A percentile compares a stretch with the other conserved stretches of the same genome.
phyloP scores from a whole-genome alignment of 2,797 vertebrate genomes.

The Scyliorhinus canicula region DNA sequence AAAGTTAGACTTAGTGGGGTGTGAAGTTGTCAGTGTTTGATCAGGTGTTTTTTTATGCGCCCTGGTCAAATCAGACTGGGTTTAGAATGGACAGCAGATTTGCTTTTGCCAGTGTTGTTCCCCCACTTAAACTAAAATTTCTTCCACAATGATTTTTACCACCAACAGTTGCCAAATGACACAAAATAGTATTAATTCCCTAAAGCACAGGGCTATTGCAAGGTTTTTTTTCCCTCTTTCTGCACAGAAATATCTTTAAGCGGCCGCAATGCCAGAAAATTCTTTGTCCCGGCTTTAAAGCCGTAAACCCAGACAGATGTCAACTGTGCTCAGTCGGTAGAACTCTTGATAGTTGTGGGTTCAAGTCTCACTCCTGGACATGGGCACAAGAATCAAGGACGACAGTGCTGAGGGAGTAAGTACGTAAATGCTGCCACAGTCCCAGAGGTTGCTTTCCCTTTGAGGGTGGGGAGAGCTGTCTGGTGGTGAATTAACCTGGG shows the following conservation, averaged over 20 bases:
- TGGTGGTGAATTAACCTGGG: too few relatives aligned
- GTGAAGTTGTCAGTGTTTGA: not conserved
- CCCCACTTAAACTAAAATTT: not conserved
- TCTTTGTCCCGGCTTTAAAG: not conserved
- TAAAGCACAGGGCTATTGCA: not conserved
- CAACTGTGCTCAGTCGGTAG: not conserved
- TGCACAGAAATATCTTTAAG: not conserved
- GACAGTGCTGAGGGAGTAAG: too few relatives aligned
- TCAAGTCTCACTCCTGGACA: not conserved
- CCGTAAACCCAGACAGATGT: not conserved
- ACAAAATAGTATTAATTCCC: not conserved
- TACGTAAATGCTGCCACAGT: too few relatives aligned
- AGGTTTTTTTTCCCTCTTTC: not conserved
- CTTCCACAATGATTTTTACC: not conserved
- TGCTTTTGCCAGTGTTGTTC: not conserved
- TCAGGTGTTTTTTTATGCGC: not conserved
- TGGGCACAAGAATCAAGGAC: not conserved
- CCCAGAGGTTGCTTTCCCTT: too few relatives aligned
- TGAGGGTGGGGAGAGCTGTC: too few relatives aligned
- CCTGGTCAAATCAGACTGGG: not conserved
- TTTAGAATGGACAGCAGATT: not conserved
- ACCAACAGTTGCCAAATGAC: not conserved
- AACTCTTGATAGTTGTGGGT: not conserved
- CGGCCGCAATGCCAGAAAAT: not conserved
- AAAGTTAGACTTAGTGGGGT: not conserved